Evolutionary conservation across 2,797 vertebrate species (phyloP).

Genomic region (Galaxias olidus): DNA sequence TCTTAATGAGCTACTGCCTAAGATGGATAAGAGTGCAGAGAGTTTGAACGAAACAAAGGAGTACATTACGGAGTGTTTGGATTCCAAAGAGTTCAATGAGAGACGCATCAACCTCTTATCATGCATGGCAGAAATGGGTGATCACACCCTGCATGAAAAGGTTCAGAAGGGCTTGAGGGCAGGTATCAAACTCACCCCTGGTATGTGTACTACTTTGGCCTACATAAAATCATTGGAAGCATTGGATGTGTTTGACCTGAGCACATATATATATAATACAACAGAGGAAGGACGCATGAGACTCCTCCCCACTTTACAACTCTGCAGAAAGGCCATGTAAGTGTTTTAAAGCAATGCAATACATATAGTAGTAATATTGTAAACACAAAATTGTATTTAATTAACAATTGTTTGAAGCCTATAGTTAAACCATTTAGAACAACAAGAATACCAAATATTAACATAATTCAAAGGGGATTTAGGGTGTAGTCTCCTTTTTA

Average conservation of each 20-base stretch:
- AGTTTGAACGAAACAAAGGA: neutral
- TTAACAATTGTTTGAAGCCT: no score
- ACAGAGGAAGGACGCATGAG: neutral
- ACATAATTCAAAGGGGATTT: no score
- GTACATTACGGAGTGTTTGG: neutral
- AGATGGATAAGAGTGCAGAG: neutral
- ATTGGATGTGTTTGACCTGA: neutral
- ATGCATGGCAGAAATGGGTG: neutral
- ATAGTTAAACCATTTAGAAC: no score
- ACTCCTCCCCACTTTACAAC: neutral
- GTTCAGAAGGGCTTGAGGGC: neutral
- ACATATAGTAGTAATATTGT: no score
- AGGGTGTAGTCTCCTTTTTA: no score
- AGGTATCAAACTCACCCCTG: neutral
- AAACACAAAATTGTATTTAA: no score
- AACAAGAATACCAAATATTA: no score
- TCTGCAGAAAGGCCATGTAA: neutral
- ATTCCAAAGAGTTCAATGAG: neutral
- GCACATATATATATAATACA: neutral
- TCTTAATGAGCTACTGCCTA: neutral
- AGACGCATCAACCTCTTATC: neutral
- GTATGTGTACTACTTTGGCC: neutral
- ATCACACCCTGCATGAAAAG: neutral
- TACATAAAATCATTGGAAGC: neutral
- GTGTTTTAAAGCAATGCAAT: neutral